Evolutionary conservation across 2,888 invertebrate species (phyloP), one percentile per base, ranked within the genome.

Genomic region (Erebia aethiops): DNA sequence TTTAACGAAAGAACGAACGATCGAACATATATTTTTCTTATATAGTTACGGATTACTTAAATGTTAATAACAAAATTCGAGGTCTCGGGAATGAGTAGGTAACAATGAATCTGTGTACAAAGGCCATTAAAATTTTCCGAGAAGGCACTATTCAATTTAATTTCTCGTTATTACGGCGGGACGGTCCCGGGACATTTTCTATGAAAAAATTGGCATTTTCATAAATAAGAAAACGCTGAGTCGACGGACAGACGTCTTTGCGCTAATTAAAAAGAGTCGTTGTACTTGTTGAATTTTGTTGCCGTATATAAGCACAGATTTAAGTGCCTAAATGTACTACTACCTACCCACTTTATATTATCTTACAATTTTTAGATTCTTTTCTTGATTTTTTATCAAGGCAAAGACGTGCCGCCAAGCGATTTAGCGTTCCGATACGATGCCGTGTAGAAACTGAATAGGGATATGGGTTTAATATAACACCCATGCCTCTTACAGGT

Each of bases 231-330:
- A 81, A 82, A 80, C 77, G 78, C 75, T 78, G 79, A 78, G 79
- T 78, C 75, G 72, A 71, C 72, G 73, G 79, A 81, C 78, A 79
- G 78, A 78, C 79, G 76, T 78, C 79, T 80, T 80, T 79, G 79
- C 77, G 79, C 82, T 86, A 85, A 86, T 87, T 85, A 85, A 85
- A 84, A 80, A 77, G 74, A 77, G 80, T 79, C 78, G 74, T 67
- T 74, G 74, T 77, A 71, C 77, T 77, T 54, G 56, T 68, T 57
- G 56, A 18, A 18, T n/a, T 41, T 14, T 43, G 11, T 35, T 35
- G 35, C 35, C 5, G 35, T 35, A 35, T 35, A 26, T 26, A 26
- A 26, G 4, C 4, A n/a, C n/a, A n/a, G n/a, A n/a, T 26, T 3
- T 26, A 35, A 35, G 35, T 35, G 35, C 35, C 35, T 35, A 35